phyloP scores from a whole-genome alignment of 1,140 invertebrate species.

The Marisa cornuarietis region DNA sequence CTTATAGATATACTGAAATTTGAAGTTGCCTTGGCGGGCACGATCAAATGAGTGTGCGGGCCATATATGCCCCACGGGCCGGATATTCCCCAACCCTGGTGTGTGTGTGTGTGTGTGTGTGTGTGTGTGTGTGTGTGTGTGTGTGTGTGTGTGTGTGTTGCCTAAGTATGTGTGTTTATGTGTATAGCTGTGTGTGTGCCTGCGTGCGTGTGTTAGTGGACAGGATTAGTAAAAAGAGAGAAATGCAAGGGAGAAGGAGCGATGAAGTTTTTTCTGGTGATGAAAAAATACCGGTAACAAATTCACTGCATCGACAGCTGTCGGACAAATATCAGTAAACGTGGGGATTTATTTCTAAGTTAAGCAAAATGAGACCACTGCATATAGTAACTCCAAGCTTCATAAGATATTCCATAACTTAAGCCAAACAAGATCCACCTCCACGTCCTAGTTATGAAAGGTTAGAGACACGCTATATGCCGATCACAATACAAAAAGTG shows the following conservation, averaged over 20 bases:
- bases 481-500: no score
- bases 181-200: no score
- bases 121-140: constrained; percentile 16
- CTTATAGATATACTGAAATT: no score
- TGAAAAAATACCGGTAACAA: background rate
- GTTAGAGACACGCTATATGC: background rate
- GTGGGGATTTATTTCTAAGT: no score
- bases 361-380: no score
- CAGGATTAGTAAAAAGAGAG: background rate
- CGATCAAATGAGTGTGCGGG: no score
- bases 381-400: background rate
- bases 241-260: no score
- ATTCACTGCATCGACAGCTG: background rate
- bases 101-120: constrained; percentile 11
- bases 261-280: no score
- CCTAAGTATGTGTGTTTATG: background rate
- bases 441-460: background rate
- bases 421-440: background rate
- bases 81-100: background rate
- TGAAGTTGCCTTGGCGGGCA: background rate
- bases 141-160: constrained; percentile 14
- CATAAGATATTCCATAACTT: background rate
- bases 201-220: background rate
- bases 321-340: background rate
- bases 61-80: background rate